Evolutionary conservation across 2,888 invertebrate genomes (phyloP), one percentile per base, ranked within the genome.

Genomic region (Cheilosia vulpina): DNA sequence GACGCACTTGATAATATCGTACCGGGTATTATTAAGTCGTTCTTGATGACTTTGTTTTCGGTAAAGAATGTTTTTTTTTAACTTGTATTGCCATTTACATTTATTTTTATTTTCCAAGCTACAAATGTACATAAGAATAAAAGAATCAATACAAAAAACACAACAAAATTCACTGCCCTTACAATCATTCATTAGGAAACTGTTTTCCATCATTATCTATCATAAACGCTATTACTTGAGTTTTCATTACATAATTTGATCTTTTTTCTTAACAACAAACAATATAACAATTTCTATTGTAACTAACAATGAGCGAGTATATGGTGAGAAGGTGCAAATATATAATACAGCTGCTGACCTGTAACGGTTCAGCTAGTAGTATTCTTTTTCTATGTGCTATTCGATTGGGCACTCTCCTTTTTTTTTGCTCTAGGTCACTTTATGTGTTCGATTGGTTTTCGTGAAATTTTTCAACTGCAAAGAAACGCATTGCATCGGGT

Each of bases 1-100:
- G 94, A 95, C 89, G 91, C 93, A 72, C 90, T 94, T 90, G 95
- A 95, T 91, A 93, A 92, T 88, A 89, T 89, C 58, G 90, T 95
- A 88, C 94, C 94, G 83, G 31, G 78, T 38, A 89, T 90, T 77
- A 66, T 91, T 69, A 88, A 90, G 87, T 90, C 91, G 79, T 92
- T 93, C 89, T 62, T 94, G 50, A 90, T 89, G 87, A 92, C 91
- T 88, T 89, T 91, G 78, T 92, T 93, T 89, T 89, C 90, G 93
- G 93, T 94, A 93, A 92, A 89, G 78, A 87, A 41, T 47, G 11
- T 45, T 45, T 45, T 45, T 45, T 45, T 45, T 21, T 72, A 6
- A 38, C 13, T 38, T 38, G 38, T 52, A 50, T 31, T 34, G 21
- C 24, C 13, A 50, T 71, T 38, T 38, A 24, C 24, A 38, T 31